Percentiles rank a stretch among this genome's conserved stretches.
phyloP scores from a whole-genome alignment of 2,888 invertebrate species.

The Hypolimnas misippus region DNA sequence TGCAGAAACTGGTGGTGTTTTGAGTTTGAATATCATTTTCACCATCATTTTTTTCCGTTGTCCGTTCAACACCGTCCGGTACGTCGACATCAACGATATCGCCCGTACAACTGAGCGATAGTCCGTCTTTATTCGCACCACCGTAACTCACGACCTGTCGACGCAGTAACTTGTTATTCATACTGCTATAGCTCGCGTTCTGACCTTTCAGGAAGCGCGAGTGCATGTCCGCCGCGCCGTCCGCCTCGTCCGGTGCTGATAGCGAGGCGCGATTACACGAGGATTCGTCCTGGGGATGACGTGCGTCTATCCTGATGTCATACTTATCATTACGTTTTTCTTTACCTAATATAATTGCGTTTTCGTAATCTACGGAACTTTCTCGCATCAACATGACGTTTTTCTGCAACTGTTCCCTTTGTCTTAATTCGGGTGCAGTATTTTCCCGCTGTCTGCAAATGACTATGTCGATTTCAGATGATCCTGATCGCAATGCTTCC shows the following conservation, averaged over 20 bases:
- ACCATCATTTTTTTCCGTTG: conserved; percentile 65
- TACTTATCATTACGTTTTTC: conserved; percentile 75
- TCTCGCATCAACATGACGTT: conserved; percentile 81
- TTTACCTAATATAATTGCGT: conserved; percentile 82
- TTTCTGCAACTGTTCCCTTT: conserved; percentile 58
- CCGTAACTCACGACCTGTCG: conserved; percentile 83
- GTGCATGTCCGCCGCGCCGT: conserved; percentile 70
- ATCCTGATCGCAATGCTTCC: conserved; percentile 85
- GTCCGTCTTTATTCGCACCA: conserved; percentile 74
- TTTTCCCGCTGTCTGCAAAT: conserved; percentile 82
- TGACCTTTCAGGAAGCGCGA: conserved; percentile 85
- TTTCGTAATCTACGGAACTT: conserved; percentile 89
- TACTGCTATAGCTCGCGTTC: conserved; percentile 85
- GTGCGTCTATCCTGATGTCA: conserved; percentile 89
- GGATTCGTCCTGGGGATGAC: conserved; percentile 81
- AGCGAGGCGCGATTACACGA: conserved; percentile 78
- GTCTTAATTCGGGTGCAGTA: conserved; percentile 51
- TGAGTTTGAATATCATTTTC: conserved; percentile 71
- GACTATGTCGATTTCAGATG: conserved; percentile 87
- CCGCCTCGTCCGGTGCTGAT: conserved; percentile 76
- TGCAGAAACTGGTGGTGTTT: conserved; percentile 87
- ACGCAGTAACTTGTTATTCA: conserved; percentile 84
- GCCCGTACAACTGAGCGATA: conserved; percentile 71
- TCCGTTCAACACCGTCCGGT: conserved; percentile 65
- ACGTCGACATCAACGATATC: conserved; percentile 72